A percentile compares a stretch with the other conserved stretches of the same genome.
phyloP scores from a whole-genome alignment of 2,888 invertebrate species.

The Chorisops tibialis region DNA sequence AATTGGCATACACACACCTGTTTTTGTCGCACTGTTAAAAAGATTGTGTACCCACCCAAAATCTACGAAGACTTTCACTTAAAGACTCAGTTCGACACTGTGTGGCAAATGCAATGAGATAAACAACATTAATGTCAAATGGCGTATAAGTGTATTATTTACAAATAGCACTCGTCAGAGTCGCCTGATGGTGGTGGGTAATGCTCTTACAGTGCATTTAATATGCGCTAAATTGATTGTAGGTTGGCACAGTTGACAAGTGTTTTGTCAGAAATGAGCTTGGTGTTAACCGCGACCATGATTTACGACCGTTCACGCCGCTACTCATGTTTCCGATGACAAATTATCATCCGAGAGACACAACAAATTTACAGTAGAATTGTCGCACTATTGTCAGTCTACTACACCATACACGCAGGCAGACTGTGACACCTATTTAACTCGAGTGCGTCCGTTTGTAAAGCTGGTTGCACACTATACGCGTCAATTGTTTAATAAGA shows the following conservation, averaged over 20 bases:
- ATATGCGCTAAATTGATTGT: conserved; percentile 15
- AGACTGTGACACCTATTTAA: no score
- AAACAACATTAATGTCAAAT: no score
- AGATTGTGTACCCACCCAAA: no score
- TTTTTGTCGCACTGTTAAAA: no score
- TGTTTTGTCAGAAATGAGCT: conserved; percentile 13
- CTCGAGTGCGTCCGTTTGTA: not conserved
- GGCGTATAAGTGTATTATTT: no score
- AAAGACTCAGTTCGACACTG: no score
- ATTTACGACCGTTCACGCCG: conserved; percentile 31
- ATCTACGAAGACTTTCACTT: no score
- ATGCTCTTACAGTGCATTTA: not conserved
- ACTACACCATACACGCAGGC: not conserved
- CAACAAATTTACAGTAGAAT: conserved; percentile 20
- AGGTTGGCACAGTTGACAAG: conserved; percentile 9
- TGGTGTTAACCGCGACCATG: conserved; percentile 25
- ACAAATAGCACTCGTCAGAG: not conserved
- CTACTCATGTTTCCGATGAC: conserved; percentile 31
- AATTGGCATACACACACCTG: no score
- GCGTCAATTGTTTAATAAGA: no score
- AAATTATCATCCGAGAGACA: conserved; percentile 23
- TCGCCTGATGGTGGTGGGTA: not conserved
- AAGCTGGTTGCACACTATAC: not conserved
- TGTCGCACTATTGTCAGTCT: not conserved
- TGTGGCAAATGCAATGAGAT: no score